Percentiles rank a stretch among this genome's conserved stretches.
phyloP scores from a whole-genome alignment of 2,113 vertebrate genomes.

The Triplophysa tibetana region DNA sequence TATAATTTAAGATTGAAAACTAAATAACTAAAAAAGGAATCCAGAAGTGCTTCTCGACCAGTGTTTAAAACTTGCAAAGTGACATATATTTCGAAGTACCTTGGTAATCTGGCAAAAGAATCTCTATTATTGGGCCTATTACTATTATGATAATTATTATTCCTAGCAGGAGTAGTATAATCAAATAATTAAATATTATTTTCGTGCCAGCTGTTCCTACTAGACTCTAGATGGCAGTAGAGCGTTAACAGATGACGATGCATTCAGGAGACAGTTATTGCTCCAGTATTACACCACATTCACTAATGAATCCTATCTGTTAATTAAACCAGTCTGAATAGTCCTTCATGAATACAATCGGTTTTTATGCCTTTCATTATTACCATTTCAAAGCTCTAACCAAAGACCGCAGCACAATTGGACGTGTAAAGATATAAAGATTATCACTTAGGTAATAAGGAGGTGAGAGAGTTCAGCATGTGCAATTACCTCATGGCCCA shows the following conservation, averaged over 20 bases:
- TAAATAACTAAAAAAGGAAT: no score
- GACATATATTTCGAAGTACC: no score
- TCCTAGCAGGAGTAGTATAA: no score
- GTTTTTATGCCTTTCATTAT: not conserved
- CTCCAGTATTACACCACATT: not conserved
- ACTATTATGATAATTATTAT: no score
- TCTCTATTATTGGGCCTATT: no score
- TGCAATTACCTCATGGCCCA: constrained; percentile 68
- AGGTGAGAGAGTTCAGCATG: constrained; percentile 80
- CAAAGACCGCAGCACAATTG: not conserved
- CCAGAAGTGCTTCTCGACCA: no score
- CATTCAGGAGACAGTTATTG: not conserved
- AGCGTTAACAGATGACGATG: not conserved
- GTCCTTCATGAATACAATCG: not conserved
- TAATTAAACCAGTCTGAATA: constrained; percentile 18
- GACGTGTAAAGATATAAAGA: constrained; percentile 15
- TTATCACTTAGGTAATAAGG: constrained; percentile 62
- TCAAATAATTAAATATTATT: no score
- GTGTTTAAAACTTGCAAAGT: no score
- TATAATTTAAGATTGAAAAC: no score
- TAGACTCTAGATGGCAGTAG: constrained; percentile 11
- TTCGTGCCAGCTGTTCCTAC: not conserved
- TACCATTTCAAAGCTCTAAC: constrained; percentile 9
- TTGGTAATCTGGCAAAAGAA: no score
- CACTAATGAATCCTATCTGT: constrained; percentile 11